These are phyloP conservation scores for Conomelus anceps DNA, from an alignment of 2,888 invertebrate genomes.

Conservation along the genomic window DNA sequence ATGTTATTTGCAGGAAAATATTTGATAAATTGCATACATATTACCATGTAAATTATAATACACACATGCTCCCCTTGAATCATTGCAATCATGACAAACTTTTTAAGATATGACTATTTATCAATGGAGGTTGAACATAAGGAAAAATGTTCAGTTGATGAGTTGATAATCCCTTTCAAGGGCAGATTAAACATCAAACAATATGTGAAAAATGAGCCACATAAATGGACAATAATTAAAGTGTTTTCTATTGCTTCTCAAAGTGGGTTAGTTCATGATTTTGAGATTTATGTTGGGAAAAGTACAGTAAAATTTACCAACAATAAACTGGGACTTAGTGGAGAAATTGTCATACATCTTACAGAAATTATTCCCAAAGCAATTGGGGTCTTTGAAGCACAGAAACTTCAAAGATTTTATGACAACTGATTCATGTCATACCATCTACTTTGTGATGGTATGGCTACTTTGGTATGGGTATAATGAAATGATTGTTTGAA, in stretches of 20 bases:
- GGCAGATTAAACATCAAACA: slow-evolving; percentile 34
- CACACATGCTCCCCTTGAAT: slow-evolving; percentile 1
- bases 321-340: slow-evolving; percentile 29
- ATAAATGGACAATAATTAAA: slow-evolving; percentile 38
- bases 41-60: slow-evolving; percentile 24
- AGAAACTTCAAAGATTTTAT: slow-evolving; percentile 26
- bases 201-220: slow-evolving; percentile 35
- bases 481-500: slow-evolving; percentile 22
- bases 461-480: slow-evolving; percentile 15
- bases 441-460: slow-evolving; percentile 16
- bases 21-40: slow-evolving; percentile 28
- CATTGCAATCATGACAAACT: slow-evolving; percentile 31
- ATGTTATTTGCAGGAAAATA: slow-evolving; percentile 33
- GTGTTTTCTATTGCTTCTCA: slow-evolving; percentile 35
- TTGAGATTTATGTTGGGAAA: slow-evolving; percentile 36
- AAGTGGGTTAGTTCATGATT: slow-evolving; percentile 36
- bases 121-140: slow-evolving; percentile 34
- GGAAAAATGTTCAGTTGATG: slow-evolving; percentile 35
- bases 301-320: slow-evolving; percentile 19
- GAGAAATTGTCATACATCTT: slow-evolving; percentile 30
- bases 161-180: slow-evolving; percentile 37
- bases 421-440: slow-evolving; percentile 29
- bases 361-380: slow-evolving; percentile 25
- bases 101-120: slow-evolving; percentile 33
- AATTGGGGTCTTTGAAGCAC: too few species aligned